Conservation (phyloP, 1,140 invertebrate genomes). For the Phenacoccus solenopsis region DNA sequence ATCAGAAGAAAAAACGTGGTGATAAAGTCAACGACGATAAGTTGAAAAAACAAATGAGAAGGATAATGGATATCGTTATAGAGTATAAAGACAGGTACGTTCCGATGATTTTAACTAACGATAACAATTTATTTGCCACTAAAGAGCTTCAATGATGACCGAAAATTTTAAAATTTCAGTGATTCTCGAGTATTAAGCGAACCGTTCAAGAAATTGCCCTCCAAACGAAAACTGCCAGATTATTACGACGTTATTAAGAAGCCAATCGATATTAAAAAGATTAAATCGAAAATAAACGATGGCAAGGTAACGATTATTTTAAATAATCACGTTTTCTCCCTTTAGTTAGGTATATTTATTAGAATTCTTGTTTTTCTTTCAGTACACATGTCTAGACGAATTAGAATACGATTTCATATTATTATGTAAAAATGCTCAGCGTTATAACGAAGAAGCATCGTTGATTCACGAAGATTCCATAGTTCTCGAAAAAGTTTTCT, state of each 20-base stretch:
- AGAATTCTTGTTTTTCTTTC: slow-evolving; percentile 24
- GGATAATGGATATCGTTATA: slow-evolving; percentile 65
- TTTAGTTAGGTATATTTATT: too few species aligned
- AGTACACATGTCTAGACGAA: slow-evolving; percentile 77
- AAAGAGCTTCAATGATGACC: too few species aligned
- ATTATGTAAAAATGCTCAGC: slow-evolving; percentile 89
- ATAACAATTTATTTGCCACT: too few species aligned
- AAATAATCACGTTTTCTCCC: too few species aligned
- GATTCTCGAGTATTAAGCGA: slow-evolving; percentile 78
- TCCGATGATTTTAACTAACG: background rate
- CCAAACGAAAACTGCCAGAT: slow-evolving; percentile 80
- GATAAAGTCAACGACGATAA: slow-evolving; percentile 25
- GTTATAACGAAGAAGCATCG: slow-evolving; percentile 91
- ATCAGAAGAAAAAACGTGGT: background rate
- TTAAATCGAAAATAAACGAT: slow-evolving; percentile 70
- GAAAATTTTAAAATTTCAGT: slow-evolving; percentile 30
- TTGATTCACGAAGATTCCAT: slow-evolving; percentile 93
- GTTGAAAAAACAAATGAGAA: slow-evolving; percentile 62
- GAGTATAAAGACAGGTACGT: slow-evolving; percentile 52
- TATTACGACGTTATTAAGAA: slow-evolving; percentile 98
- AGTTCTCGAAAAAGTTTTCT: slow-evolving; percentile 75
- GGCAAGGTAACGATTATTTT: background rate
- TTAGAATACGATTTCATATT: slow-evolving; percentile 87
- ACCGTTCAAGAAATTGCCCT: slow-evolving; percentile 90
- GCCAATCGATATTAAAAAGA: slow-evolving; percentile 90